Percentiles rank a stretch among this genome's conserved stretches.
These are phyloP conservation scores for Phaethon lepturus DNA, from an alignment of 2,113 vertebrate genomes.

Conservation along the genomic window DNA sequence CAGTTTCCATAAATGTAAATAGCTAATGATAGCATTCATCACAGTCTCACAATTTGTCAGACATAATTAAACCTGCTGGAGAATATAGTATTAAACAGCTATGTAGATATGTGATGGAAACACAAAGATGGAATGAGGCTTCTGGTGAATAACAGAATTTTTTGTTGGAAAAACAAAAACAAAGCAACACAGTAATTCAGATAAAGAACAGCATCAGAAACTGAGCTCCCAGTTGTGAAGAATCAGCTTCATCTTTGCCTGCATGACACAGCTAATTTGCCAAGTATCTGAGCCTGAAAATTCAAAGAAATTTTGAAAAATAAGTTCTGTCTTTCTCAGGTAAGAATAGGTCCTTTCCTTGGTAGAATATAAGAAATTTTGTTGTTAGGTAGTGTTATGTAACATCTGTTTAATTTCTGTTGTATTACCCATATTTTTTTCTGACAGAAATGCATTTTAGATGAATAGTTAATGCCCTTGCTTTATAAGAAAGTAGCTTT, in stretches of 20 bases:
- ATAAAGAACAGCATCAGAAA: background rate
- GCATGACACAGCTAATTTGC: background rate
- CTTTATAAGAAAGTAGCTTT: conserved; percentile 11
- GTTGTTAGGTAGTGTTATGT: background rate
- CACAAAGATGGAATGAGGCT: background rate
- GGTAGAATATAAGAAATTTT: background rate
- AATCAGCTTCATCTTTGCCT: background rate
- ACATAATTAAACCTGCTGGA: background rate
- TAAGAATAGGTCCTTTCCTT: background rate
- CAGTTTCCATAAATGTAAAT: background rate
- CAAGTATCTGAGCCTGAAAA: background rate
- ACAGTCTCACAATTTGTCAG: background rate
- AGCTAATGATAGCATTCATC: background rate
- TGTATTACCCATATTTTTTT: background rate
- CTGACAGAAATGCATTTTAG: background rate
- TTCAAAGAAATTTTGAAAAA: background rate
- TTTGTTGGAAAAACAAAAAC: background rate
- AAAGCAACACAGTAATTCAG: background rate
- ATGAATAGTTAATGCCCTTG: background rate
- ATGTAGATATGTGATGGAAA: background rate
- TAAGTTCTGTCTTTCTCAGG: background rate
- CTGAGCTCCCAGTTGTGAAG: background rate
- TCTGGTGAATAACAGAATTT: background rate
- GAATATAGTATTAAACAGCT: background rate
- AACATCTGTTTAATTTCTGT: background rate